phyloP scores from a whole-genome alignment of 2,888 invertebrate species.

The Agonopterix alstromeriana region DNA sequence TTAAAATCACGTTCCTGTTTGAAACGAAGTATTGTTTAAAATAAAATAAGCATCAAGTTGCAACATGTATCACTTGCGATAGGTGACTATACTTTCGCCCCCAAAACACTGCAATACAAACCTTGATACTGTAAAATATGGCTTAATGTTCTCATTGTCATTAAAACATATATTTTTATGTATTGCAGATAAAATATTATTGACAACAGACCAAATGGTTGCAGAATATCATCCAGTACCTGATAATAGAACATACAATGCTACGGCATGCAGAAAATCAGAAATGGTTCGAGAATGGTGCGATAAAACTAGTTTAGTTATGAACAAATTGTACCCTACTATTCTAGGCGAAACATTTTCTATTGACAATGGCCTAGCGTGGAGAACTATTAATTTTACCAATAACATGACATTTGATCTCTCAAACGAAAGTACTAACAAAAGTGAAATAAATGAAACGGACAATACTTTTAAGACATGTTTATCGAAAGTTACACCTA shows the following conservation, averaged over 20 bases:
- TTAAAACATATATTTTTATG: too few species aligned
- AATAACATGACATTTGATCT: conserved; percentile 41
- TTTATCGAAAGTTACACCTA: conserved; percentile 28
- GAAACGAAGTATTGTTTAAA: too few species aligned
- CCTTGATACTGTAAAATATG: too few species aligned
- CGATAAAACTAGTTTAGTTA: conserved; percentile 49
- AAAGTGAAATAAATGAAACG: conserved; percentile 25
- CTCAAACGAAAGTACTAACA: conserved; percentile 20
- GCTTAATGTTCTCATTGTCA: too few species aligned
- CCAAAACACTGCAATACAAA: too few species aligned
- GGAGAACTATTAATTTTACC: conserved; percentile 32
- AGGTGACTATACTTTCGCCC: too few species aligned
- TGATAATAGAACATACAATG: conserved; percentile 40
- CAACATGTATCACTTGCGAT: too few species aligned
- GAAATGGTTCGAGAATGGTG: conserved; percentile 66
- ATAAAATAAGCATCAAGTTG: too few species aligned
- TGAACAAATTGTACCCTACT: conserved; percentile 65
- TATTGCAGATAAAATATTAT: conserved; percentile 78
- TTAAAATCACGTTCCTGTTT: too few species aligned
- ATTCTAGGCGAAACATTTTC: conserved; percentile 55
- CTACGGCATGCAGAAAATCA: conserved; percentile 43
- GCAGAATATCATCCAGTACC: conserved; percentile 74
- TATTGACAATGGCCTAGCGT: conserved; percentile 47
- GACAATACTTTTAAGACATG: conserved; percentile 52
- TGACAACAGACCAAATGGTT: conserved; percentile 76